phyloP scores from a whole-genome alignment of 2,113 vertebrate genomes.

The Passer domesticus region DNA sequence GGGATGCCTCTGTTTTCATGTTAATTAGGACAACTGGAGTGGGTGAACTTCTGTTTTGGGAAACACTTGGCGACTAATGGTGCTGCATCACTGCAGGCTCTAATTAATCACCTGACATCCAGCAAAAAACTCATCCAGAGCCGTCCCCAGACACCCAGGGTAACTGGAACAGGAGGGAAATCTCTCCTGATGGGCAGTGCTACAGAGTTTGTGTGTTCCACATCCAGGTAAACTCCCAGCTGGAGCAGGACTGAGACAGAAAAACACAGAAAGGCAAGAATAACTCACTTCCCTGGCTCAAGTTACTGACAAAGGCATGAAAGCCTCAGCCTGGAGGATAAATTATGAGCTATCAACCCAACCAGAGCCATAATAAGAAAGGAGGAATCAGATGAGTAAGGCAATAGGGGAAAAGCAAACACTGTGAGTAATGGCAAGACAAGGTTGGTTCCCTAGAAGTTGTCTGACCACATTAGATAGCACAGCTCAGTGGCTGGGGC shows the following conservation, averaged over 20 bases:
- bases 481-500: conserved; percentile 36
- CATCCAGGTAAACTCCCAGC: conserved; percentile 16
- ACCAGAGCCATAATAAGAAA: conserved; percentile 62
- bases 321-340: conserved; percentile 47
- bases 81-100: background rate
- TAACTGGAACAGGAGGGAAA: background rate
- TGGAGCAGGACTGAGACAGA: background rate
- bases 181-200: background rate
- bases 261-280: conserved; percentile 52
- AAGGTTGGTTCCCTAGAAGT: conserved; percentile 65
- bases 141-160: background rate
- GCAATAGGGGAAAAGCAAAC: conserved; percentile 63
- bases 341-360: conserved; percentile 69
- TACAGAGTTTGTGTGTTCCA: background rate
- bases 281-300: conserved; percentile 62
- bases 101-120: background rate
- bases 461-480: conserved; percentile 73
- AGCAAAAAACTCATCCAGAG: background rate
- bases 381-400: conserved; percentile 68
- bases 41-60: background rate
- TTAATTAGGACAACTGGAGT: background rate
- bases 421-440: conserved; percentile 64
- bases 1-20: background rate
- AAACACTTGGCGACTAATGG: background rate
- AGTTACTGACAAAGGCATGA: conserved; percentile 62